Conservation (phyloP, 2,888 invertebrate genomes). For the Tetanocera ferruginea region DNA sequence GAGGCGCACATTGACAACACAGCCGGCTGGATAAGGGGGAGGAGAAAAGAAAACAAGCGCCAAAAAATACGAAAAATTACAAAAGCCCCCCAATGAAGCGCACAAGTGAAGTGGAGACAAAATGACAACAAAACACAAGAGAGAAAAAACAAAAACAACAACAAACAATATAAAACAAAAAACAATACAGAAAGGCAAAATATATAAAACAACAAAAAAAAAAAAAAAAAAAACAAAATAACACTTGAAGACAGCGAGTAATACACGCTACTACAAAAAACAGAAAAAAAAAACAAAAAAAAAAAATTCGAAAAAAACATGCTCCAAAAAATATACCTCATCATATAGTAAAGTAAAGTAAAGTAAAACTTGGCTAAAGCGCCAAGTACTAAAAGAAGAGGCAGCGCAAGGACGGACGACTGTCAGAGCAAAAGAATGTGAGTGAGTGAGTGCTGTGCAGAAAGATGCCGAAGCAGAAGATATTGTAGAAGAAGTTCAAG, state of each 20-base stretch:
- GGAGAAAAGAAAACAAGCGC: conserved; percentile 42
- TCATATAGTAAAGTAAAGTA: neutral
- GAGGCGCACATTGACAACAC: conserved; percentile 24
- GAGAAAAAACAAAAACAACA: conserved; percentile 32
- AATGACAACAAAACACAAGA: conserved; percentile 38
- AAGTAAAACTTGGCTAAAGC: conserved; percentile 3
- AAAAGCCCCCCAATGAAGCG: conserved; percentile 51
- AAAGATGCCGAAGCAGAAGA: neutral
- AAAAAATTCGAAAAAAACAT: conserved; percentile 44
- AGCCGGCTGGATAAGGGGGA: neutral
- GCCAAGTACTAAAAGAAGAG: neutral
- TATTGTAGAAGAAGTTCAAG: conserved; percentile 52
- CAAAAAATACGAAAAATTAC: conserved; percentile 41
- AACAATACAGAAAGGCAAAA: conserved; percentile 2
- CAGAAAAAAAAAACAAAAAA: conserved; percentile 22
- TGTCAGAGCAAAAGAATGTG: neutral
- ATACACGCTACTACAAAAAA: neutral
- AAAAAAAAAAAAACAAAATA: conserved; percentile 32
- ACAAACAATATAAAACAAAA: conserved; percentile 33
- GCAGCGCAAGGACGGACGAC: neutral
- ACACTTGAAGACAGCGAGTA: conserved; percentile 22
- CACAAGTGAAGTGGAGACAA: conserved; percentile 27
- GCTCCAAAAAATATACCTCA: conserved; percentile 41
- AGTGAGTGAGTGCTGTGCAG: neutral
- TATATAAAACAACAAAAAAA: neutral